A percentile compares a stretch with the other conserved stretches of the same genome.
Conservation (phyloP, 2,797 vertebrate genomes). For the Setipinna tenuifilis region DNA sequence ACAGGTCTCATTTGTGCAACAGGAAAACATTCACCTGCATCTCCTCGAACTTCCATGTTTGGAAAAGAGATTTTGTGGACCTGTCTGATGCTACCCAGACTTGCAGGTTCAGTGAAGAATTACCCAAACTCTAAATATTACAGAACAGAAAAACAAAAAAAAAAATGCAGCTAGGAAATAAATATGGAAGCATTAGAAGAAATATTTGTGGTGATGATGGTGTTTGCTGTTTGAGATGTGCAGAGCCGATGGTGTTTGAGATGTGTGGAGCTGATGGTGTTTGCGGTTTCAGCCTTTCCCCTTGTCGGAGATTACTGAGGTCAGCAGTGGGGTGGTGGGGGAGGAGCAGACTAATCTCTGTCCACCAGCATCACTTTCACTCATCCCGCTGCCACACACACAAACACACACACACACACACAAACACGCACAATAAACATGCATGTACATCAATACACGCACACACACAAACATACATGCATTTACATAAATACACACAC, state of each 20-base stretch:
- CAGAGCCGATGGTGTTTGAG: too few species aligned
- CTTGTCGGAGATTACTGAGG: conserved; percentile 38
- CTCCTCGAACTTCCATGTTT: not conserved
- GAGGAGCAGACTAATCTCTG: conserved; percentile 47
- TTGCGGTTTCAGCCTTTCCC: not conserved
- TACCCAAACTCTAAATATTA: too few species aligned
- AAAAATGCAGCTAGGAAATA: not conserved
- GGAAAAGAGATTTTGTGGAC: not conserved
- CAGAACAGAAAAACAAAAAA: not conserved
- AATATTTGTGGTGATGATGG: too few species aligned
- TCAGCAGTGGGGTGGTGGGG: conserved; percentile 25
- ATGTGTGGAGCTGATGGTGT: too few species aligned
- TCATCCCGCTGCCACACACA: not conserved
- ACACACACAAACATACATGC: not conserved
- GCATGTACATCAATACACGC: not conserved
- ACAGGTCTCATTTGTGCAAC: not conserved
- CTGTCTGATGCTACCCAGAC: not conserved
- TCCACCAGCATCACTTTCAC: conserved; percentile 29
- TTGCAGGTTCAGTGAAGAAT: not conserved
- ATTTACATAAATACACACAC: too few species aligned
- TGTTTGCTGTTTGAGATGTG: too few species aligned
- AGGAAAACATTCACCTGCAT: not conserved
- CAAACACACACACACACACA: conserved; percentile 8
- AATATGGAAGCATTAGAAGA: too few species aligned
- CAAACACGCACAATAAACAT: not conserved